These are phyloP conservation scores for Lacerta agilis DNA, from an alignment of 2,797 vertebrate genomes.

Conservation along the genomic window DNA sequence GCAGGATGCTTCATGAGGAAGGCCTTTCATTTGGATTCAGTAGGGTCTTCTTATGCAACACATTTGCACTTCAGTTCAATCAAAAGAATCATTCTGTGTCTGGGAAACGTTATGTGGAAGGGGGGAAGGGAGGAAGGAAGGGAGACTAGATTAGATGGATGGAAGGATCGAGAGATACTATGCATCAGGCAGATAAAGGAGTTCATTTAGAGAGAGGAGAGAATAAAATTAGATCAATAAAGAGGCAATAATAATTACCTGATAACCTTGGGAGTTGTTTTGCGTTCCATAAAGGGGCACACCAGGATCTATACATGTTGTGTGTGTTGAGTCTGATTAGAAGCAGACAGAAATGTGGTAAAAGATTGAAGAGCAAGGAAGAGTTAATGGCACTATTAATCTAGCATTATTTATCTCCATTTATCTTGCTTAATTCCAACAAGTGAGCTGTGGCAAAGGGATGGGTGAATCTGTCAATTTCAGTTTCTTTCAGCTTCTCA, in stretches of 20 bases:
- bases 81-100: background rate
- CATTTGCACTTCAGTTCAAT: background rate
- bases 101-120: background rate
- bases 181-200: background rate
- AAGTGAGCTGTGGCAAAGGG: no score
- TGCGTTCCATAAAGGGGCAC: conserved; percentile 91
- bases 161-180: background rate
- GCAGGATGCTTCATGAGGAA: background rate
- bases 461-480: no score
- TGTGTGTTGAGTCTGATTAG: conserved; percentile 89
- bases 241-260: conserved; percentile 77
- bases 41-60: background rate
- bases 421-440: background rate
- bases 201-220: background rate
- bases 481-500: no score
- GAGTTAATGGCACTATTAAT: background rate
- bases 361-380: background rate
- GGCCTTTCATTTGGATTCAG: background rate
- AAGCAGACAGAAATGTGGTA: background rate
- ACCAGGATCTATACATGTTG: conserved; percentile 90
- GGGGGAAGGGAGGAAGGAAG: background rate
- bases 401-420: background rate
- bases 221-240: background rate
- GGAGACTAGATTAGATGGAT: background rate
- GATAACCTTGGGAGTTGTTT: conserved; percentile 95